A percentile compares a stretch with the other conserved stretches of the same genome.
phyloP scores from a whole-genome alignment of 2,888 invertebrate genomes.

The Marasmarcha lunaedactyla region DNA sequence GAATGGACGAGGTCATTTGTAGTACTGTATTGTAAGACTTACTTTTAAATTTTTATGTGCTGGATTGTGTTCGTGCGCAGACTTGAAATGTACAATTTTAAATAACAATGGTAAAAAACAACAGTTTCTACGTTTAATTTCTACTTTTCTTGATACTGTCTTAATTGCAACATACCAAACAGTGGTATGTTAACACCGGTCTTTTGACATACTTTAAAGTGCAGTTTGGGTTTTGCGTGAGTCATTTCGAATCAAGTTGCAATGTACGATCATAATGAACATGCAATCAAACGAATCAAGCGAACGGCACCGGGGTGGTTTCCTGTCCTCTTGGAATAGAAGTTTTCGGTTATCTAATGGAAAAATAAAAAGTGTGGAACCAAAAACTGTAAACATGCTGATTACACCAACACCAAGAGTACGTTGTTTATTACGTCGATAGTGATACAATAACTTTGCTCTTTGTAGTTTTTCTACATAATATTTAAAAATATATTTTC shows the following conservation, averaged over 20 bases:
- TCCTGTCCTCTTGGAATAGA: constrained; percentile 56
- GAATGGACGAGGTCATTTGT: constrained; percentile 41
- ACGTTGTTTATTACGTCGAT: no score
- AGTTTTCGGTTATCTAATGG: constrained; percentile 53
- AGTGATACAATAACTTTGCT: no score
- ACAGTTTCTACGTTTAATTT: no score
- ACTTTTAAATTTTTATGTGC: no score
- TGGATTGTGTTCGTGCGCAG: constrained; percentile 26
- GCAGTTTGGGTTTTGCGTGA: constrained; percentile 28
- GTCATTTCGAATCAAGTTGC: constrained; percentile 50
- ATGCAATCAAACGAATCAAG: constrained; percentile 45
- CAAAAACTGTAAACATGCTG: no score
- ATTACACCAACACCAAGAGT: constrained; percentile 1
- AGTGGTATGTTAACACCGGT: constrained; percentile 24
- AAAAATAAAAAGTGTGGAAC: constrained; percentile 38
- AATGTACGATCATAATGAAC: constrained; percentile 48
- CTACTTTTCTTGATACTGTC: no score
- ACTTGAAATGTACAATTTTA: constrained; percentile 22
- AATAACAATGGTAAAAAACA: neutral
- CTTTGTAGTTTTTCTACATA: no score
- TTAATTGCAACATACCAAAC: neutral
- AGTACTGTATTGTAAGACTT: neutral
- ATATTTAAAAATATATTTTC: no score
- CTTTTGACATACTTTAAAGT: constrained; percentile 40
- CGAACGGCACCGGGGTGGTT: constrained; percentile 60